Evolutionary conservation across 2,113 vertebrate genomes (phyloP).

Genomic region (Mohoua ochrocephala): DNA sequence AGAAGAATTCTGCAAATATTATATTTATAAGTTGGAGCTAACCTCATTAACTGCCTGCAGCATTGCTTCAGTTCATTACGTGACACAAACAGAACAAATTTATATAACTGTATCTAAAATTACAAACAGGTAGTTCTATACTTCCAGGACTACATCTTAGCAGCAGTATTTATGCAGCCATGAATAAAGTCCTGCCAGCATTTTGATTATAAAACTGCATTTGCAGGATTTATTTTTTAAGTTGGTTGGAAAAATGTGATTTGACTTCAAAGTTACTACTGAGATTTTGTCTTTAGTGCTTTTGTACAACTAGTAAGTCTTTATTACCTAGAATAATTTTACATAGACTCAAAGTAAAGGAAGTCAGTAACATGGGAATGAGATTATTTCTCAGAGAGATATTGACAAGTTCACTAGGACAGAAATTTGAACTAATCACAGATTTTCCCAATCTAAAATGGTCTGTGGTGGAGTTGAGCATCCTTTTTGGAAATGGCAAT

Average conservation of each 20-base stretch:
- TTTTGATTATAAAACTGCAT: background rate
- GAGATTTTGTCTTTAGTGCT: background rate
- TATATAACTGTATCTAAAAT: conserved; percentile 2
- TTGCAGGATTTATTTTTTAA: background rate
- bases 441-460: background rate
- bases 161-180: background rate
- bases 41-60: conserved; percentile 4
- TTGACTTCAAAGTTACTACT: background rate
- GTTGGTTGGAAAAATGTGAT: background rate
- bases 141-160: background rate
- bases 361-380: background rate
- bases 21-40: background rate
- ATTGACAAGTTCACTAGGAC: background rate
- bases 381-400: background rate
- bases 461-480: background rate
- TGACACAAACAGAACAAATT: conserved; percentile 19
- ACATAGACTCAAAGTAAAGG: background rate
- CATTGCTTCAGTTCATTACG: background rate
- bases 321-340: background rate
- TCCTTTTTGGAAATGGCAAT: background rate
- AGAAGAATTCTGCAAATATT: background rate
- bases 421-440: background rate
- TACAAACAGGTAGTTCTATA: background rate
- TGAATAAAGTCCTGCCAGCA: background rate
- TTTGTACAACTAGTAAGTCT: background rate